Conservation (phyloP, 92 coral and sea anemone genomes). For the Epizoanthus illoricatus region DNA sequence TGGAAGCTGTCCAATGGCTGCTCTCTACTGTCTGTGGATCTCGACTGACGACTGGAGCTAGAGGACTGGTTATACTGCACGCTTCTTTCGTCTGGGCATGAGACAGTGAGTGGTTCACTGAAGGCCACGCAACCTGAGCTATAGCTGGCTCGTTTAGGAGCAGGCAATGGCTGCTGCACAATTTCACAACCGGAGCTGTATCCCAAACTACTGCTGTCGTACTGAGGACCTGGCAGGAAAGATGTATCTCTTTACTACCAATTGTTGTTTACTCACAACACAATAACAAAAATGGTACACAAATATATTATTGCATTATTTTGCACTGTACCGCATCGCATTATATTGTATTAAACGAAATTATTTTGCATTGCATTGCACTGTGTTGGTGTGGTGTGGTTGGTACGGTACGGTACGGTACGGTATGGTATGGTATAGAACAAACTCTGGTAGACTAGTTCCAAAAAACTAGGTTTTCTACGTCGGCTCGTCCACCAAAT, state of each 20-base stretch:
- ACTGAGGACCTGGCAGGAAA: not conserved
- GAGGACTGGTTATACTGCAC: slow-evolving; percentile 5
- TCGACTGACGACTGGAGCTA: not conserved
- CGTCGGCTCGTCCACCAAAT: no score
- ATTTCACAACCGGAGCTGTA: slow-evolving; percentile 43
- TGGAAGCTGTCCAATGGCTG: not conserved
- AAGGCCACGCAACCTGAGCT: slow-evolving; percentile 31
- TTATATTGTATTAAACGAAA: no score
- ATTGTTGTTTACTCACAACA: no score
- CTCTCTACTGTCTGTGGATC: slow-evolving; percentile 8
- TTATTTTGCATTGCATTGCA: no score
- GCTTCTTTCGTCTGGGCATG: slow-evolving; percentile 10
- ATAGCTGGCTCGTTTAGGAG: not conserved
- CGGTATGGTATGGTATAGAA: no score
- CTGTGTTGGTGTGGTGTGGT: no score
- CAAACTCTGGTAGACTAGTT: no score
- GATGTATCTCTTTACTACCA: not conserved
- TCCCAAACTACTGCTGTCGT: slow-evolving; percentile 56
- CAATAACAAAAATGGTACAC: no score
- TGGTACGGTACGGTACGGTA: no score
- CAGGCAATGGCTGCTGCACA: slow-evolving; percentile 20
- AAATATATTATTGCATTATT: no score
- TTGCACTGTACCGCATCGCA: no score
- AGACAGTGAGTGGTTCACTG: slow-evolving; percentile 27
- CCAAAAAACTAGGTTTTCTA: no score